A percentile compares a stretch with the other conserved stretches of the same genome.
These are phyloP conservation scores for Apocrypta bakeri DNA, from an alignment of 1,140 invertebrate species.

Conservation along the genomic window DNA sequence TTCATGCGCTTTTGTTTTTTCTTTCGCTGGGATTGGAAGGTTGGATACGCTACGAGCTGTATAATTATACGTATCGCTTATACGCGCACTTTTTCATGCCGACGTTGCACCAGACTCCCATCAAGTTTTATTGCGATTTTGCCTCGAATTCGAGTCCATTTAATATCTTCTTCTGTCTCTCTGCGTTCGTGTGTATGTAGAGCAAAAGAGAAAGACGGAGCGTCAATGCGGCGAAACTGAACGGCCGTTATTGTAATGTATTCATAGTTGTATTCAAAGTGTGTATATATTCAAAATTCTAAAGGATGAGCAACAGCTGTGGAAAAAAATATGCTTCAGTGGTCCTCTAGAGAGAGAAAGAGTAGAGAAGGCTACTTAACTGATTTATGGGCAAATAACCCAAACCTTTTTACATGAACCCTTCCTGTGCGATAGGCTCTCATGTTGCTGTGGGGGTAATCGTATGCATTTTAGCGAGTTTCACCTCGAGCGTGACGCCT, in stretches of 20 bases:
- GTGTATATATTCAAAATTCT: constrained; percentile 43
- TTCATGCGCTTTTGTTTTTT: constrained; percentile 3
- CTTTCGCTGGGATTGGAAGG: not conserved
- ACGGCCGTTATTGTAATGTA: constrained; percentile 41
- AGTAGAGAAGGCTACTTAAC: constrained; percentile 51
- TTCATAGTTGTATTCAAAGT: not conserved
- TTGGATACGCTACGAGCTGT: not conserved
- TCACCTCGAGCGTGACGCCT: constrained; percentile 57
- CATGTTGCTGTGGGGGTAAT: constrained; percentile 56
- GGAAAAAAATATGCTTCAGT: constrained; percentile 52
- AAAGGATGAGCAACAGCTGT: constrained; percentile 51
- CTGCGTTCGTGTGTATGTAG: not conserved
- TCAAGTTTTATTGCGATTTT: not conserved
- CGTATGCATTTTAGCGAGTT: constrained; percentile 65
- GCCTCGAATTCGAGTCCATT: not conserved
- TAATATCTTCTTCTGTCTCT: constrained; percentile 43
- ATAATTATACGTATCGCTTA: constrained; percentile 12
- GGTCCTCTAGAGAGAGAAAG: constrained; percentile 49
- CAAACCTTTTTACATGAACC: constrained; percentile 57
- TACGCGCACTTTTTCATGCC: constrained; percentile 46
- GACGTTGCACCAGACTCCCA: no score
- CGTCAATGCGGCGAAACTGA: constrained; percentile 27
- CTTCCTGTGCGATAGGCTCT: constrained; percentile 23
- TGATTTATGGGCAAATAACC: constrained; percentile 65
- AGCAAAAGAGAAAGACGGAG: not conserved